Base-by-base conservation (phyloP, 2,113 vertebrate species). In the Epinephelus fuscoguttatus region DNA sequence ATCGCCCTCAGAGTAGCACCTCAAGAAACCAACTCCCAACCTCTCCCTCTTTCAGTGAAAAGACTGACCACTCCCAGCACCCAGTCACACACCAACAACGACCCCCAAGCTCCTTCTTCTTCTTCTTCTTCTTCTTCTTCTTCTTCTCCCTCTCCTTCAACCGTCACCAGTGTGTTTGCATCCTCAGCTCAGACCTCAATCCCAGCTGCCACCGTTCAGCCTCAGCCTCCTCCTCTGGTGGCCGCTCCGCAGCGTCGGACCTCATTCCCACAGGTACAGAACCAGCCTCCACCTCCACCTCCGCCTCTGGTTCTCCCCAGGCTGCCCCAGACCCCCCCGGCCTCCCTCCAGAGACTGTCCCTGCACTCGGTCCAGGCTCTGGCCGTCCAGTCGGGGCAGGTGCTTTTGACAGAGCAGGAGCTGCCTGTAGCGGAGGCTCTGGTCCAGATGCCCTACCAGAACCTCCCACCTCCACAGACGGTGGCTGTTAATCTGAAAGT, bases 401-500 rank as follows among this genome's bases (percentile, higher is more conserved):
- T 97, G 91, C 94, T 97, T 92, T 94, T 97, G 78, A 96, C 96
- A 4, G 96, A 97, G 92, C 96, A 95, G 47, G 97, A 97, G 50
- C 95, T 97, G 73, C 97, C 97, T 47, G 96, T 96, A 52, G 95
- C 96, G 0, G 97, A 98, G 93, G 96, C 96, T 49, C 92, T 97
- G 90, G 96, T 97, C 90, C 97, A 97, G 94, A 94, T 98, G 94
- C 97, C 97, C 8, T 97, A 97, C 95, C 96, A 97, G 93, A 94
- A 96, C 87, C 95, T 97, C 76, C 96, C 97, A 2, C 97, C 97
- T 30, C 97, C 97, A 9, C 97, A 98, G 92, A 98, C 97, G 0
- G 97, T 97, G 68, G 97, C 97, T 25, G 97, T 98, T n/a, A 97
- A 98, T 84, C 96, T 99, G 25, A 98, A 98, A 89, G 95, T 99